phyloP scores from a whole-genome alignment of 2,888 invertebrate genomes.

The Himalopsyche kuldschensis region DNA sequence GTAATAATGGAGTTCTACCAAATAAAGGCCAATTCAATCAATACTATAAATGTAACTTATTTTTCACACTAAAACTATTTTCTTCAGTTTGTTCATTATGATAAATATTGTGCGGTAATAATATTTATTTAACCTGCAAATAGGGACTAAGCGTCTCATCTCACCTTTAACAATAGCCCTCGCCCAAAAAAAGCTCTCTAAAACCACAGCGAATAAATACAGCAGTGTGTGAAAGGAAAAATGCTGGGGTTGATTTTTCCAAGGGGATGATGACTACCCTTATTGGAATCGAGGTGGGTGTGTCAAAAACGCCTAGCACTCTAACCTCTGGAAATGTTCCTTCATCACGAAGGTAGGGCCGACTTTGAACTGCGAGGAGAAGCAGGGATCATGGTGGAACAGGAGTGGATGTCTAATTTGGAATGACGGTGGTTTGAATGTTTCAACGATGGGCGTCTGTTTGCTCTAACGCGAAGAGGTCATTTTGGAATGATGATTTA shows the following conservation, averaged over 20 bases:
- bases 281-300: slow-evolving; percentile 15
- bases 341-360: slow-evolving; percentile 19
- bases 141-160: no score
- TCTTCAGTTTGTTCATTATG: no score
- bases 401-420: neutral
- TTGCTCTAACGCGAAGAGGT: neutral
- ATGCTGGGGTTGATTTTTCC: neutral
- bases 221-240: neutral
- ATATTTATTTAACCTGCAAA: no score
- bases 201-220: neutral
- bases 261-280: neutral
- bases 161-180: no score
- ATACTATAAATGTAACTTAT: no score
- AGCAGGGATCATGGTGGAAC: neutral
- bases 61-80: no score
- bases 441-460: neutral
- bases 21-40: no score
- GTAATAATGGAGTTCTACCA: no score
- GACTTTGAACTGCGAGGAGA: neutral
- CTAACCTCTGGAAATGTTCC: slow-evolving; percentile 21
- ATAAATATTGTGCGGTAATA: no score
- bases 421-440: neutral
- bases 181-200: no score
- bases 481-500: no score
- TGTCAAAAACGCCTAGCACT: slow-evolving; percentile 26